Evolutionary conservation across 1,140 invertebrate genomes (phyloP).

Genomic region (Diorhabda elongata): DNA sequence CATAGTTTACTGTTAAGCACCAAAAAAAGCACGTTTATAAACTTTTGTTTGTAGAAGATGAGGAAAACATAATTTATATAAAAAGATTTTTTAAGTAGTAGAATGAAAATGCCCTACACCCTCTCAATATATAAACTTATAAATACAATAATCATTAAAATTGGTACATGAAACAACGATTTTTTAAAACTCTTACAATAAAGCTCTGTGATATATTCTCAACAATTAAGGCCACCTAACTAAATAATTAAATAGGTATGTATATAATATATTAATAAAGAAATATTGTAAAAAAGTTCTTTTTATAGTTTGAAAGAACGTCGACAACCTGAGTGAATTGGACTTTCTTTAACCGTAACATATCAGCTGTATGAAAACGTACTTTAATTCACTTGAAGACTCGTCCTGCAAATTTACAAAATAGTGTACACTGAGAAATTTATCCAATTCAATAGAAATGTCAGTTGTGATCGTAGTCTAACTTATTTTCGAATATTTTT

Average conservation of each 20-base stretch:
- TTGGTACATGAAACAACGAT: slow-evolving; percentile 12
- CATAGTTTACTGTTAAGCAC: slow-evolving; percentile 30
- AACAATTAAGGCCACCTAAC: slow-evolving; percentile 35
- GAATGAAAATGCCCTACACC: slow-evolving; percentile 28
- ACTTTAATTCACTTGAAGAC: slow-evolving; percentile 39
- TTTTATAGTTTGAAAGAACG: slow-evolving; percentile 15
- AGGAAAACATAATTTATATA: slow-evolving; percentile 25
- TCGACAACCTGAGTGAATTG: slow-evolving; percentile 23
- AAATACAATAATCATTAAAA: slow-evolving; percentile 13
- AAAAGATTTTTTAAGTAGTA: slow-evolving; percentile 19
- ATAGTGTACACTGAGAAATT: slow-evolving; percentile 15
- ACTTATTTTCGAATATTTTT: slow-evolving; percentile 6
- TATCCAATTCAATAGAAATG: background rate
- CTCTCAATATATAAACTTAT: slow-evolving; percentile 16
- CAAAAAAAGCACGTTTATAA: slow-evolving; percentile 37
- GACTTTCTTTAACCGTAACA: slow-evolving; percentile 36
- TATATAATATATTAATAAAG: slow-evolving; percentile 4
- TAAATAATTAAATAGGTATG: slow-evolving; percentile 15
- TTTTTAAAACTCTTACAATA: slow-evolving; percentile 15
- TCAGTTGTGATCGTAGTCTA: slow-evolving; percentile 1
- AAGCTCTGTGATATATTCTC: slow-evolving; percentile 9
- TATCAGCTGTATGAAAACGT: slow-evolving; percentile 41
- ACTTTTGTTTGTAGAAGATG: slow-evolving; percentile 33
- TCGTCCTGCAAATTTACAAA: slow-evolving; percentile 43
- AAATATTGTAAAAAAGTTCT: slow-evolving; percentile 13